phyloP scores from a whole-genome alignment of 2,888 invertebrate genomes.

The Augochlorella aurata region DNA sequence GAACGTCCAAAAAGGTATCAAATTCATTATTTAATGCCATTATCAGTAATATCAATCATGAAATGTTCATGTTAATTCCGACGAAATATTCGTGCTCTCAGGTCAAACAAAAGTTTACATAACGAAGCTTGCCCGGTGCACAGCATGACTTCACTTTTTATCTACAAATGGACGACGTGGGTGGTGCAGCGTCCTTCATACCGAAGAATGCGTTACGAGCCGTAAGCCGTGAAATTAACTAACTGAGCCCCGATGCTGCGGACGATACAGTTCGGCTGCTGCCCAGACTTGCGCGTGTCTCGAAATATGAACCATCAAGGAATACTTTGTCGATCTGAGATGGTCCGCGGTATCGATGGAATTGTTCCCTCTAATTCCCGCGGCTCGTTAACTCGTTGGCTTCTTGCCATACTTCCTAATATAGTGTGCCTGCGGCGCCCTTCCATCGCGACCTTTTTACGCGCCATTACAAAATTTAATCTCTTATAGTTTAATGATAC shows the following conservation, averaged over 20 bases:
- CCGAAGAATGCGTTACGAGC: slow-evolving; percentile 23
- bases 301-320: neutral
- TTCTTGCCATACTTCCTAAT: slow-evolving; percentile 53
- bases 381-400: slow-evolving; percentile 40
- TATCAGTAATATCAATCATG: neutral
- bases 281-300: neutral
- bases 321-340: slow-evolving; percentile 9
- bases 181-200: slow-evolving; percentile 44
- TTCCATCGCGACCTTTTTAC: slow-evolving; percentile 28
- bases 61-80: neutral
- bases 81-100: neutral
- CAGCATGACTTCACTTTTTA: slow-evolving; percentile 25
- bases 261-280: neutral
- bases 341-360: slow-evolving; percentile 14
- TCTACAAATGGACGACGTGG: slow-evolving; percentile 33
- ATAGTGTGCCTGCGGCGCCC: slow-evolving; percentile 30
- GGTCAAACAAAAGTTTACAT: slow-evolving; percentile 33
- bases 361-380: slow-evolving; percentile 21
- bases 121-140: slow-evolving; percentile 29
- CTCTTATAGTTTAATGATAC: neutral
- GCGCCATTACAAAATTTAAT: neutral
- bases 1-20: neutral
- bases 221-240: slow-evolving; percentile 29
- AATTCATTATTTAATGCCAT: neutral
- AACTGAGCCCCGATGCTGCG: neutral